Evolutionary conservation across 2,888 invertebrate species (phyloP).

Genomic region (Papilio protenor): DNA sequence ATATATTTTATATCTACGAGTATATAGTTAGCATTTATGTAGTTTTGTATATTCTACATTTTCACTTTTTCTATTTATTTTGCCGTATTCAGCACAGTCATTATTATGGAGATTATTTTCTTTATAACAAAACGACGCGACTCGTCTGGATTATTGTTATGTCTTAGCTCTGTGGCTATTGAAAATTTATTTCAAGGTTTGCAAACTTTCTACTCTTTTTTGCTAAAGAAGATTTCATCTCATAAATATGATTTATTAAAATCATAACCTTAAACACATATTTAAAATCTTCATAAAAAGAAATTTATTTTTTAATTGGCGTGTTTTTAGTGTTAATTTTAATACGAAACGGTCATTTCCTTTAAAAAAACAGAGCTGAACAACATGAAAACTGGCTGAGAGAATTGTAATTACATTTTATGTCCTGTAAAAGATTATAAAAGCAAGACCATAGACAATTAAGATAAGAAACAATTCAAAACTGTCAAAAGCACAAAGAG

Average conservation of each 20-base stretch:
- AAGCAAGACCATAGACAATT: background rate
- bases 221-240: too few species aligned
- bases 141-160: slow-evolving; percentile 10
- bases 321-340: too few species aligned
- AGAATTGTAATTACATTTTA: too few species aligned
- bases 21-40: too few species aligned
- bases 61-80: background rate
- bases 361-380: too few species aligned
- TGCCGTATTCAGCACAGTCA: background rate
- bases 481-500: slow-evolving; percentile 6
- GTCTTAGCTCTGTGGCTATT: background rate
- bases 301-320: background rate
- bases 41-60: too few species aligned
- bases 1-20: too few species aligned
- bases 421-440: background rate
- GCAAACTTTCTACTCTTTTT: too few species aligned
- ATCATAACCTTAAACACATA: background rate
- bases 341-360: too few species aligned
- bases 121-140: slow-evolving; percentile 17
- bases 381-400: too few species aligned
- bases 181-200: background rate
- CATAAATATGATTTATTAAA: background rate
- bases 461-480: background rate
- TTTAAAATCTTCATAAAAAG: too few species aligned
- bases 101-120: background rate